phyloP scores from a whole-genome alignment of 2,797 vertebrate species.

The Rhinatrema bivittatum region DNA sequence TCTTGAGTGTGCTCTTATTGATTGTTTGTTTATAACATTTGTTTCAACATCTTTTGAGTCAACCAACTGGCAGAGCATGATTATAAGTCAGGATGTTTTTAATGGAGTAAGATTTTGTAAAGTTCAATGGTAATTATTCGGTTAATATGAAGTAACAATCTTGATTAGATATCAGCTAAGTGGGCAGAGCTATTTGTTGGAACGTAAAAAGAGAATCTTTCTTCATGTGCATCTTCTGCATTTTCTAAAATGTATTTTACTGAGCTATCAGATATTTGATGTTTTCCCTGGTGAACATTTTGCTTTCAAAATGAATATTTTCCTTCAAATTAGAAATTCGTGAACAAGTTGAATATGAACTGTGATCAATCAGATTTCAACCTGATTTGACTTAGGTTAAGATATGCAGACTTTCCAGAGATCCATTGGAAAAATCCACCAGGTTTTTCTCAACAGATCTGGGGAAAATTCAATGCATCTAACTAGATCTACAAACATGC shows the following conservation, averaged over 20 bases:
- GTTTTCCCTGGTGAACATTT: too few relatives aligned
- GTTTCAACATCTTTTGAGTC: constrained; percentile 13
- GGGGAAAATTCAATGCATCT: too few relatives aligned
- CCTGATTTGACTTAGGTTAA: too few relatives aligned
- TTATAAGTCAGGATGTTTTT: background rate
- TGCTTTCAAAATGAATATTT: too few relatives aligned
- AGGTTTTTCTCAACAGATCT: too few relatives aligned
- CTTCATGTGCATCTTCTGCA: background rate
- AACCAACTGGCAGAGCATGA: background rate
- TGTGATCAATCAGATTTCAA: too few relatives aligned
- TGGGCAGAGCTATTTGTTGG: background rate
- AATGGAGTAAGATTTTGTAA: background rate
- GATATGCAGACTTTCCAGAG: too few relatives aligned
- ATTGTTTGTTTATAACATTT: constrained; percentile 15
- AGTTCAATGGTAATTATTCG: background rate
- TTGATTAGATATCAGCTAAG: background rate
- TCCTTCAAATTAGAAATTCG: too few relatives aligned
- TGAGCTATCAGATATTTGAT: too few relatives aligned
- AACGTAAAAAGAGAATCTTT: background rate
- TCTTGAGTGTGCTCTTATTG: background rate
- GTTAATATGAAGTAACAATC: background rate
- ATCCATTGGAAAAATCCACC: too few relatives aligned
- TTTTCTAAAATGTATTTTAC: background rate
- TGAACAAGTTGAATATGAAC: too few relatives aligned
- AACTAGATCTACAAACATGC: too few relatives aligned